Evolutionary conservation across 2,113 vertebrate genomes (phyloP), one percentile per base, ranked within the genome.

Genomic region (Heteronetta atricapilla): DNA sequence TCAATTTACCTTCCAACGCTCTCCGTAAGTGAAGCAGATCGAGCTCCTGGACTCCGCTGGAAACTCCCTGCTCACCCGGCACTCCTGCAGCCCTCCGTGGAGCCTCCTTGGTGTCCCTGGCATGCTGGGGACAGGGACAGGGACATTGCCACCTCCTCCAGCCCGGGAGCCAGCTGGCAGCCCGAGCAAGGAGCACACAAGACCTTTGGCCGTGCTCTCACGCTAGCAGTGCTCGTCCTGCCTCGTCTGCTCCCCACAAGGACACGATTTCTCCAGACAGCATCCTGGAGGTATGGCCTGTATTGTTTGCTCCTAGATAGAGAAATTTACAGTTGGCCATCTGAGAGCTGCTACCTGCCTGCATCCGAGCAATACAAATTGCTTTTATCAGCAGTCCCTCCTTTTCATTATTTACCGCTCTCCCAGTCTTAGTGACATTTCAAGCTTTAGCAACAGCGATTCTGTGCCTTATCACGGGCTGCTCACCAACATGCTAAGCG

Each of bases 271-370:
- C 91, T 94, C 48, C 89, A 78, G 89, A 53, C 91, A 76, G 90
- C 91, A 64, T 89, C 81, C 94, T 36, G 78, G n/a, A 95, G 82
- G 86, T 22, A 29, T 2, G 1, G 86, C 90, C 75, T 0, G 11
- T 1, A 7, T 6, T 95, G 82, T 92, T 94, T 96, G 91, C 91
- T 70, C 85, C 55, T 9, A n/a, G 84, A 88, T 4, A 79, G 82
- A 92, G 85, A 94, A 84, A 91, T 94, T 89, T 95, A 95, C 84
- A 91, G 67, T 10, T n/a, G 93, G 89, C 87, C 89, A 77, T 62
- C 84, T 73, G 93, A 96, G 78, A 85, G 91, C 73, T 64, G 91
- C 67, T 52, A 89, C 93, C 85, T 88, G 78, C 93, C 73, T 56
- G 89, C 75, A 76, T 66, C 93, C 96, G 38, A 85, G 94, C 93